Evolutionary conservation across 2,113 vertebrate genomes (phyloP), one percentile per base, ranked within the genome.

Genomic region (Ploceus nigricollis): DNA sequence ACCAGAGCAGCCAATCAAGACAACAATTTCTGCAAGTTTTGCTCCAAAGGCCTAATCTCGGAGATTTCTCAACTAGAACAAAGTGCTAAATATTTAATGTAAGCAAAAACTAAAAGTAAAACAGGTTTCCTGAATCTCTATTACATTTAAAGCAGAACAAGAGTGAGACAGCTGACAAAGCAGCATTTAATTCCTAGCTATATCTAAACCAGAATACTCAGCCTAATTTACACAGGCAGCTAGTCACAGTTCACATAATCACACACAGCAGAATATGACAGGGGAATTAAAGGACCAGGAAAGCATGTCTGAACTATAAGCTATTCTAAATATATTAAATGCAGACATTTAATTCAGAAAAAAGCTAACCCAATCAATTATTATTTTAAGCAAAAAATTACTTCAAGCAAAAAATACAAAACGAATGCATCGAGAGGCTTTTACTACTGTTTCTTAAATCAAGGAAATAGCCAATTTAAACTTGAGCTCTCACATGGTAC

Each of bases 241-340:
- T 87, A 95, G 91, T 92, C 95, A 96, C 90, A 95, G 87, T 76
- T 96, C 95, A 95, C 87, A 96, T 95, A 96, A 97, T 97, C 92
- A 96, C 70, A 95, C 44, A 90, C 22, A 81, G 96, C 66, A 97
- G 76, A 95, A 97, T 75, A 92, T 86, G 96, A 92, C 95, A 90
- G 83, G 82, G 92, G 94, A 97, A 97, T 97, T 96, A 97, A 91
- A 97, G 95, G 88, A 90, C 79, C 71, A 91, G 73, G 50, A 97
- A 95, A 94, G 82, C 76, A 96, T 94, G 83, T 88, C 91, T 97
- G 65, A 96, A 96, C 72, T 72, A 80, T 58, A 39, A 92, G 85
- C 87, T 89, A 35, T 68, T 96, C 82, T 73, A 91, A 89, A 97
- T 51, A 86, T 77, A 97, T 95, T 93, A 93, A 97, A 98, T 37